phyloP scores from a whole-genome alignment of 23 tunicate species.

The Ciona savignyi region DNA sequence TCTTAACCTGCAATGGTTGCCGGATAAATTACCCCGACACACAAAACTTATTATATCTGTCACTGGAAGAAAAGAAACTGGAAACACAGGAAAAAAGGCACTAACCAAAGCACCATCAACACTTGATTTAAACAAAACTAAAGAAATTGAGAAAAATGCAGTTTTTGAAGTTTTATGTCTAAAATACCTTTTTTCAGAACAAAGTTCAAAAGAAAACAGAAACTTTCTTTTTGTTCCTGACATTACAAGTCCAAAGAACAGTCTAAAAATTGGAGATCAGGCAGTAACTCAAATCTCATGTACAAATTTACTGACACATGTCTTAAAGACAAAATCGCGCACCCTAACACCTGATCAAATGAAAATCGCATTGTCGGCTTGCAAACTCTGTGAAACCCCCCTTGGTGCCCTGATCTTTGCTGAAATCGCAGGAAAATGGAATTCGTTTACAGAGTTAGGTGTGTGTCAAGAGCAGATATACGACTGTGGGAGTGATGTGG shows the following conservation, averaged over 20 bases:
- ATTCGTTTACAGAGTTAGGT: conserved; percentile 8
- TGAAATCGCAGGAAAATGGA: conserved; percentile 29
- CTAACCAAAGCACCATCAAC: neutral
- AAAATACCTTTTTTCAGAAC: neutral
- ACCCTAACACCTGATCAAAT: conserved; percentile 20
- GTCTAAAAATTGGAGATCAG: neutral
- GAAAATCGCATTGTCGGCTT: neutral
- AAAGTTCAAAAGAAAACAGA: neutral
- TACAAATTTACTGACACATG: neutral
- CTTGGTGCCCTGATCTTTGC: conserved; percentile 32
- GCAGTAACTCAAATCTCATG: neutral
- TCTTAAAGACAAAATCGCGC: neutral
- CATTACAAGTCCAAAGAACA: neutral
- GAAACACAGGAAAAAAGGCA: neutral
- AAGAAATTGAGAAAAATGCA: neutral
- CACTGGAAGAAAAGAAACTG: conserved; percentile 2
- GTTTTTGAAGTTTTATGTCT: neutral
- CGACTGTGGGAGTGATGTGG: conserved; percentile 16
- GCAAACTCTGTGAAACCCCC: conserved; percentile 19
- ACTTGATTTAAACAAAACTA: neutral
- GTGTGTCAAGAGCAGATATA: conserved; percentile 13
- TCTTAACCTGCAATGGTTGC: conserved; percentile 44
- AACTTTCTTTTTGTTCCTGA: neutral
- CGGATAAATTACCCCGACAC: conserved; percentile 33
- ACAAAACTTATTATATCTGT: conserved; percentile 53